These are phyloP conservation scores for Vireo altiloquus DNA, from an alignment of 2,113 vertebrate species.

Conservation along the genomic window DNA sequence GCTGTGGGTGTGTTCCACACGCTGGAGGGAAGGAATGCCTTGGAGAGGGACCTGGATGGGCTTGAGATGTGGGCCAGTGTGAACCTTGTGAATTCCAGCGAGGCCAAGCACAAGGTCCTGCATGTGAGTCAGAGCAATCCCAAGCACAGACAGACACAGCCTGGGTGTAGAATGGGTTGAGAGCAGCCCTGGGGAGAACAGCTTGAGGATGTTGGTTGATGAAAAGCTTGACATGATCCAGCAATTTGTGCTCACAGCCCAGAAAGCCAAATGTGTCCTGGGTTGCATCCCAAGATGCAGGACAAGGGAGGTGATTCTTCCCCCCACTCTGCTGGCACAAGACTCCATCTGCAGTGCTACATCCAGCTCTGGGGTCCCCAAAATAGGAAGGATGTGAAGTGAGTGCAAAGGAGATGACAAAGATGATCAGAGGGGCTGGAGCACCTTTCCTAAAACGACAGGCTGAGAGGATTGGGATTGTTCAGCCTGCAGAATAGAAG, in stretches of 20 bases:
- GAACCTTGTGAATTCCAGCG: neutral
- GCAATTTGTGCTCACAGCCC: neutral
- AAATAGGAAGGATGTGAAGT: fast-evolving
- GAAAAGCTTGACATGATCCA: neutral
- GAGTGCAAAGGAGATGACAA: neutral
- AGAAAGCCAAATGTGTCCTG: neutral
- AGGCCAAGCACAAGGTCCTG: neutral
- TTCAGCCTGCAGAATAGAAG: neutral
- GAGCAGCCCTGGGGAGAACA: neutral
- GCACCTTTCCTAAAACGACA: neutral
- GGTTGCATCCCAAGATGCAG: neutral
- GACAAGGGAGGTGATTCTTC: neutral
- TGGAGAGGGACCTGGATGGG: neutral
- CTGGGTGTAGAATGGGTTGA: neutral
- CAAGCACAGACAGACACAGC: neutral
- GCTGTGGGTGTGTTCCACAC: neutral
- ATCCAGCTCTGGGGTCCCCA: neutral
- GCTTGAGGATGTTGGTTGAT: neutral
- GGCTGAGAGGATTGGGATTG: neutral
- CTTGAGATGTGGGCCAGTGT: neutral
- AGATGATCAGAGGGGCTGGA: neutral
- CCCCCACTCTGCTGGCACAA: fast-evolving
- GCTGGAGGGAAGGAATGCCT: neutral
- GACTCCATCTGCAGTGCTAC: neutral
- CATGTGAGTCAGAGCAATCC: neutral